Conservation (phyloP, 2,113 vertebrate species). For the Pomatostomus ruficeps region DNA sequence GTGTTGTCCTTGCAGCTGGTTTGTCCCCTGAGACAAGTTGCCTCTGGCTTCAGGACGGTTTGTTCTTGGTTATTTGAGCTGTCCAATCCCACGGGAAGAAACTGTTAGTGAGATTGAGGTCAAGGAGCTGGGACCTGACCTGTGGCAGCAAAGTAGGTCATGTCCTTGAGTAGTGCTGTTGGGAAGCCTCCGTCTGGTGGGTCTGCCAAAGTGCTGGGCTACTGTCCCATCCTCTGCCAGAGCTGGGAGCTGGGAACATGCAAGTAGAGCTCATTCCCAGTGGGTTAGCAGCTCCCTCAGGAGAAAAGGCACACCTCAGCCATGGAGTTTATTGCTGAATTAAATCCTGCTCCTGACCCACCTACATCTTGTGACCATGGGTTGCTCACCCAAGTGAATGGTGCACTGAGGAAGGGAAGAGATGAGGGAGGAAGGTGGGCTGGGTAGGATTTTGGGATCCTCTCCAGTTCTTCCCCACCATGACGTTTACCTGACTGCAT, state of each 20-base stretch:
- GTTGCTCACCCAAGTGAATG: background rate
- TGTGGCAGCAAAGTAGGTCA: background rate
- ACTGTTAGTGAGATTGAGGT: background rate
- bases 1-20: background rate
- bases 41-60: background rate
- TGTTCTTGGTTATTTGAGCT: constrained; percentile 22
- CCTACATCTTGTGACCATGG: background rate
- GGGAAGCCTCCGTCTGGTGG: background rate
- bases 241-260: background rate
- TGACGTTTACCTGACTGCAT: background rate
- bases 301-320: background rate
- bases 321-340: background rate
- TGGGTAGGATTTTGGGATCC: background rate
- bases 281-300: background rate
- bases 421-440: background rate
- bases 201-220: background rate
- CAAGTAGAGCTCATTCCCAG: background rate
- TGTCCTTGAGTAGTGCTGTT: background rate
- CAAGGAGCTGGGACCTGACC: constrained; percentile 34
- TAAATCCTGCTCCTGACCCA: background rate
- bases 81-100: background rate
- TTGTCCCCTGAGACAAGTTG: background rate
- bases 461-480: background rate
- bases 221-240: background rate
- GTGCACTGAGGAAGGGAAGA: background rate